Evolutionary conservation across 2,888 invertebrate genomes (phyloP), one percentile per base, ranked within the genome.

Genomic region (Phytoseiulus persimilis): DNA sequence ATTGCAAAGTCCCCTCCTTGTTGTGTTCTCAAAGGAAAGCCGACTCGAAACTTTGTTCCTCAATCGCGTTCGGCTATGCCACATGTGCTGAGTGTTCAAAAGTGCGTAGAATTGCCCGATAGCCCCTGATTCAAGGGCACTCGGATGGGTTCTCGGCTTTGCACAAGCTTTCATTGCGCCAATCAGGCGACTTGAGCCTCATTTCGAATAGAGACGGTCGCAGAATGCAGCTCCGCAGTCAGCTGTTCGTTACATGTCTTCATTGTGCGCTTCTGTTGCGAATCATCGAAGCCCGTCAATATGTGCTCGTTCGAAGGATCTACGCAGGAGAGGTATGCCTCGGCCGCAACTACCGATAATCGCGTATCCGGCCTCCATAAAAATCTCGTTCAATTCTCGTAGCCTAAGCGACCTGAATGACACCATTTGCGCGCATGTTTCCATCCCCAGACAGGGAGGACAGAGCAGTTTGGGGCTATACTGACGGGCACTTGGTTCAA

Each of bases 291-390:
- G 87, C 87, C 39, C 87, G 87, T 0, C 87, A 87, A 23, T 87
- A 87, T 23, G 87, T 87, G 0, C 87, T 87, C 87, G 18, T 87
- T 23, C 87, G 87, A 9, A 87, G 87, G 23, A 45, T 87, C 32
- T 87, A 87, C 87, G 87, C 87, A n/a, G 87, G 87, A 33, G 87
- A 87, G 87, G 87, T 87, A 87, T 33, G 33, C 87, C 87, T 39
- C 9, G 39, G 9, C 39, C 5, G 3, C 9, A 3, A 39, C 39
- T 3, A 39, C 5, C 39, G 39, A 39, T 39, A 39, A 39, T 39
- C 39, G 39, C 9, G 39, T 39, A 39, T 39, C 39, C 39, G 18
- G 1, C 5, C 65, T 65, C 18, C 18, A 65, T 65, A 6, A 2
- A 1, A 28, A 65, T 23, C 65, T 18, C 65, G 18, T 14, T 65